phyloP scores from a whole-genome alignment of 2,888 invertebrate species.

The Cabera pusaria region DNA sequence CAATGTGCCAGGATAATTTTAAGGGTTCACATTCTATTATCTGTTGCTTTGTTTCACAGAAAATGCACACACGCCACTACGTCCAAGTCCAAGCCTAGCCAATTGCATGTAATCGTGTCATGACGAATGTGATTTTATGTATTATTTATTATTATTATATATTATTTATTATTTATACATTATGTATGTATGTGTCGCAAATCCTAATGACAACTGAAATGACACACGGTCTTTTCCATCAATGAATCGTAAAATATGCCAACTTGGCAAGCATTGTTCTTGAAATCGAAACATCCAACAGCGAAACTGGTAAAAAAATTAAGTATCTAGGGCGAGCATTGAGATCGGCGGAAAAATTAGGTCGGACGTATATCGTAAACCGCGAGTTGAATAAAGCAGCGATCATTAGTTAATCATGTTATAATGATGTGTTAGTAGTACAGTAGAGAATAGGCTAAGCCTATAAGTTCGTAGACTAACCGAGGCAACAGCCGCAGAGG shows the following conservation, averaged over 20 bases:
- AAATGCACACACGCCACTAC: too few species aligned
- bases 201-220: too few species aligned
- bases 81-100: too few species aligned
- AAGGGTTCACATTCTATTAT: slow-evolving; percentile 18
- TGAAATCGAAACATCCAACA: slow-evolving; percentile 12
- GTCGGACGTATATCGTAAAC: slow-evolving; percentile 30
- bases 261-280: neutral
- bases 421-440: slow-evolving; percentile 12
- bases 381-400: slow-evolving; percentile 14
- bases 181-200: too few species aligned
- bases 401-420: slow-evolving; percentile 31
- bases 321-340: slow-evolving; percentile 13
- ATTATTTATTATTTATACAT: too few species aligned
- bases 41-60: slow-evolving; percentile 25
- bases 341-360: slow-evolving; percentile 25
- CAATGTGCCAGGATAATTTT: slow-evolving; percentile 24
- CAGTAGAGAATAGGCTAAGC: slow-evolving; percentile 14
- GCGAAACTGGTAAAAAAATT: slow-evolving; percentile 4
- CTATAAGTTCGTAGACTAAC: slow-evolving; percentile 49
- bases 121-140: too few species aligned
- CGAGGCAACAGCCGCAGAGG: slow-evolving; percentile 78
- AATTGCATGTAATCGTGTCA: too few species aligned
- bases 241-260: neutral
- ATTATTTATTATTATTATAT: too few species aligned
- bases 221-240: neutral